phyloP scores from a whole-genome alignment of 2,888 invertebrate species.

The Pyrrhopygopsis socrates region DNA sequence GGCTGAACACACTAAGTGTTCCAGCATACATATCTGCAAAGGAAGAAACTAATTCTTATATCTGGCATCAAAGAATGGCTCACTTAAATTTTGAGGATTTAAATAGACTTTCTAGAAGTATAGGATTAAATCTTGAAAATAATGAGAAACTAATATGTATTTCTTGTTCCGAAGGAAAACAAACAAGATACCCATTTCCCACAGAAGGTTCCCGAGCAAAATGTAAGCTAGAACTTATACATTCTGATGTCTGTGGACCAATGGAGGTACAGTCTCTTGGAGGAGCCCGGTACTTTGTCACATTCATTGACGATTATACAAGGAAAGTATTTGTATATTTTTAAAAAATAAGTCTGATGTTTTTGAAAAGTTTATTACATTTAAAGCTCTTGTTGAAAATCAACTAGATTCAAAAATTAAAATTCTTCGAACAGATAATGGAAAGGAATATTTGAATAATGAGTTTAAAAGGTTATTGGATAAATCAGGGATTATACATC shows the following conservation, averaged over 20 bases:
- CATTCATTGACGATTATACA: slow-evolving; percentile 67
- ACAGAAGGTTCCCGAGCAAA: not conserved
- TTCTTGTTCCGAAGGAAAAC: slow-evolving; percentile 71
- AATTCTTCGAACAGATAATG: slow-evolving; percentile 66
- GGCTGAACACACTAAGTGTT: slow-evolving; percentile 36
- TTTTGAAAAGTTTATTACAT: slow-evolving; percentile 52
- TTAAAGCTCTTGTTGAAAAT: slow-evolving; percentile 71
- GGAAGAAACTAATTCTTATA: slow-evolving; percentile 19
- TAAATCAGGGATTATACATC: slow-evolving; percentile 84
- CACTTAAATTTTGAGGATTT: slow-evolving; percentile 61
- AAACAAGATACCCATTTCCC: slow-evolving; percentile 58
- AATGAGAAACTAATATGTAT: slow-evolving; percentile 39
- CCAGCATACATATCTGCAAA: slow-evolving; percentile 26
- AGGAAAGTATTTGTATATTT: slow-evolving; percentile 53
- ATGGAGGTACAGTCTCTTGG: slow-evolving; percentile 23
- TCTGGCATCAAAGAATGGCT: slow-evolving; percentile 67
- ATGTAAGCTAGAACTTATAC: slow-evolving; percentile 67
- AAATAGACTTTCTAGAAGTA: slow-evolving; percentile 48
- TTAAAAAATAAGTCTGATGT: slow-evolving; percentile 54
- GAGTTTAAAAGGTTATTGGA: slow-evolving; percentile 78
- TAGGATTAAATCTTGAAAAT: slow-evolving; percentile 47
- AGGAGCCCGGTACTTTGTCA: slow-evolving; percentile 55
- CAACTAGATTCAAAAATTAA: slow-evolving; percentile 60
- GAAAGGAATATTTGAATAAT: slow-evolving; percentile 60
- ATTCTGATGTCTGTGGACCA: slow-evolving; percentile 61